Evolutionary conservation across 1,140 invertebrate genomes (phyloP).

Genomic region (Halotydeus destructor): DNA sequence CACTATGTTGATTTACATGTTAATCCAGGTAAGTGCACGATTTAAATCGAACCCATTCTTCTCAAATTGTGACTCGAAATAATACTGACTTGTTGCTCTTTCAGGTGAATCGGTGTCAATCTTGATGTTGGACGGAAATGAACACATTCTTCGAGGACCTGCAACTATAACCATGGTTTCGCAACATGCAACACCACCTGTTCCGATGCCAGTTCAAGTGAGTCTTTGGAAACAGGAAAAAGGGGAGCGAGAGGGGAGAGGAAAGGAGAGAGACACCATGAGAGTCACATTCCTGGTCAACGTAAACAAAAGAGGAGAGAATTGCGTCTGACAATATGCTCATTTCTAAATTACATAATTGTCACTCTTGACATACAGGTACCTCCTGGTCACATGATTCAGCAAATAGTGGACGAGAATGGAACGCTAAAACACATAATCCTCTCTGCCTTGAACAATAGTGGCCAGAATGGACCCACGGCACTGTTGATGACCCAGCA

Average conservation of each 20-base stretch:
- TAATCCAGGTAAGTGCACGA: conserved; percentile 41
- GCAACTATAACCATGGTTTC: conserved; percentile 65
- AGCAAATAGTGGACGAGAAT: conserved; percentile 69
- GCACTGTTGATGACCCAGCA: neutral
- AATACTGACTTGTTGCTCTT: neutral
- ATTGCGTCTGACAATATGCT: neutral
- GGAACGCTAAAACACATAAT: conserved; percentile 64
- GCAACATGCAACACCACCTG: conserved; percentile 40
- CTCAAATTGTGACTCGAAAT: neutral
- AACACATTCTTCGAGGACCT: conserved; percentile 29
- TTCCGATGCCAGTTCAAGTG: conserved; percentile 56
- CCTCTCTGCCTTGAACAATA: conserved; percentile 3
- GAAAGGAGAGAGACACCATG: no score
- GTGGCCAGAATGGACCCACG: conserved; percentile 1
- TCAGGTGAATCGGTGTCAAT: conserved; percentile 13
- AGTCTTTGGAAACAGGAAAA: neutral
- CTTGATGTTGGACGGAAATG: conserved; percentile 12
- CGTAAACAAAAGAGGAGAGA: neutral
- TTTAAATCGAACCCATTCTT: conserved; percentile 32
- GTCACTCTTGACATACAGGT: conserved; percentile 25
- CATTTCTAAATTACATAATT: neutral
- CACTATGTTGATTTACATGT: conserved; percentile 45
- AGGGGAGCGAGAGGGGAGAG: no score
- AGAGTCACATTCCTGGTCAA: no score
- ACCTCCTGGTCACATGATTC: conserved; percentile 64